Base-by-base conservation (phyloP, 2,888 invertebrate genomes). In the Diaphora mendica region DNA sequence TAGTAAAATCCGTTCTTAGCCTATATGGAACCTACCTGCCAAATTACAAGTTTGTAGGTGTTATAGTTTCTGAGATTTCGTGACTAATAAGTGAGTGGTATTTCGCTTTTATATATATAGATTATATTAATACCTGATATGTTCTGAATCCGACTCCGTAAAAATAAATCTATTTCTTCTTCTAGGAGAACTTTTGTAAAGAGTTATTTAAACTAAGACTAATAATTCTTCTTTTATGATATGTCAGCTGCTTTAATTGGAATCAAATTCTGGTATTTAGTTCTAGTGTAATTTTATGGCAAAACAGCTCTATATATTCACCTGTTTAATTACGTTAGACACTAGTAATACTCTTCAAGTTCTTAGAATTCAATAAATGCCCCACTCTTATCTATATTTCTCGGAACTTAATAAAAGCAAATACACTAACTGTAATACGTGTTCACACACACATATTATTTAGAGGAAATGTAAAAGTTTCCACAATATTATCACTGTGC, bases 401-500 rank as follows among this genome's bases (percentile, higher is more conserved):
- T 35, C 42, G 20, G n/a, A 17, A 59, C 44, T 66, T 73, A 55
- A 44, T 70, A n/a, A 20, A 67, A 67, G 20, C 70, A 70, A 62
- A 26, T 17, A 42, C 23, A n/a, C 1, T 8, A 64, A 70, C 26
- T 70, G 44, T 7, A 71, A 72, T 75, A 82, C 82, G 79, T 80
- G 80, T 80, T 75, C 76, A 71, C 77, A 75, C 76, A 81, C 77
- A 77, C 76, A 66, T 65, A 30, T 75, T 72, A 78, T 74, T 71
- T 72, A 51, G 74, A 71, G 73, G 71, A 83, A 86, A 84, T 85
- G 83, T 83, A 85, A 82, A 89, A 89, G 86, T 89, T 88, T 80
- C 80, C 77, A 80, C 87, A 84, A 84, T 84, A 87, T 88, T 85
- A 86, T 83, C 80, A 82, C 80, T 75, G 83, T 83, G 77, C 74